Evolutionary conservation across 2,888 invertebrate species (phyloP), one percentile per base, ranked within the genome.

Genomic region (Caenorhabditis plicata): DNA sequence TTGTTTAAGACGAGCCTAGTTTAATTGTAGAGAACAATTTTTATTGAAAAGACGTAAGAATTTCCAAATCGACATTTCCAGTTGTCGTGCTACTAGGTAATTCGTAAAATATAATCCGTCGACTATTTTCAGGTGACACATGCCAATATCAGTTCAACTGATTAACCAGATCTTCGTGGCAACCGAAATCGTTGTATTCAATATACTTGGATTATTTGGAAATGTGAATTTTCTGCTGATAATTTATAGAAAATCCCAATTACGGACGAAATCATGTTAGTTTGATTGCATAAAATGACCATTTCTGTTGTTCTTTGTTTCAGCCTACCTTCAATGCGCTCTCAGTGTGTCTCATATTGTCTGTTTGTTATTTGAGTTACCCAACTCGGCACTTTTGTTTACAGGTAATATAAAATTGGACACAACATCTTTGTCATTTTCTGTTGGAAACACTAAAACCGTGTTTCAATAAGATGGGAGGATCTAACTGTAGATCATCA

Each of bases 341-440:
- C 26, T 35, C 1, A 45, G 45, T 8, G 36, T 60, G 17, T 46
- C 42, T 17, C 60, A 60, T 35, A 43, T 43, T 27, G 25, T 60
- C 17, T 60, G 60, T 22, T 33, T 60, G 0, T 29, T 54, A 2
- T 60, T 54, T 29, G 60, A 60, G 27, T 43, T 60, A 4, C 54
- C 50, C 2, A 60, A 60, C 26, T 53, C 60, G 3, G 49, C 43
- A 1, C 45, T 53, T 13, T 17, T 53, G 15, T 57, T 54, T 39
- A 54, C 50, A 9, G 31, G n/a, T 29, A 20, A n/a, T n/a, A n/a
- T n/a, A n/a, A n/a, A n/a, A n/a, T n/a, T n/a, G n/a, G n/a, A n/a
- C n/a, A n/a, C n/a, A n/a, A n/a, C n/a, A n/a, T n/a, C n/a, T n/a
- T n/a, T n/a, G n/a, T n/a, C n/a, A n/a, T n/a, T n/a, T n/a, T n/a